These are phyloP conservation scores for Acanthacorydalis orientalis DNA, from an alignment of 2,888 invertebrate genomes.

Conservation along the genomic window DNA sequence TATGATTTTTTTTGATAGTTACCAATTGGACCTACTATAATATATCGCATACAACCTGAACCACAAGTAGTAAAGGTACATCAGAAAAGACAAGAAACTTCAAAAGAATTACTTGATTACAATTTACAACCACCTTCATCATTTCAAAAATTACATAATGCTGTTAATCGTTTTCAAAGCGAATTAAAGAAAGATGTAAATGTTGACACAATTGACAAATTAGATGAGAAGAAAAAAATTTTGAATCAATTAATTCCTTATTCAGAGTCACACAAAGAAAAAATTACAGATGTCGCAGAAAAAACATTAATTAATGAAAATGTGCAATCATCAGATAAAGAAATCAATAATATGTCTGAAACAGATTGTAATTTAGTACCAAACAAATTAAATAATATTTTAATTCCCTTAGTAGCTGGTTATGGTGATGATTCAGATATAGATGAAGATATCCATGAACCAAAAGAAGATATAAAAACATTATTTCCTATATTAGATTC, in stretches of 20 bases:
- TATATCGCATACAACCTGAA: slow-evolving; percentile 5
- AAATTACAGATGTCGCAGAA: slow-evolving; percentile 21
- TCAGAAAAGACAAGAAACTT: neutral
- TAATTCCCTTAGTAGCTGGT: slow-evolving; percentile 33
- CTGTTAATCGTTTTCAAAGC: neutral
- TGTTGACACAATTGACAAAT: slow-evolving; percentile 6
- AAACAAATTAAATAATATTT: slow-evolving; percentile 10
- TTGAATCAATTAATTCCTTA: slow-evolving; percentile 25
- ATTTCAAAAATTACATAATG: neutral
- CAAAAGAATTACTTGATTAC: slow-evolving; percentile 3
- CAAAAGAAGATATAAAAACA: slow-evolving; percentile 18
- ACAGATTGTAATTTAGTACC: slow-evolving; percentile 1
- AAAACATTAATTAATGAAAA: slow-evolving; percentile 15
- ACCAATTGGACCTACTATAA: slow-evolving; percentile 3
- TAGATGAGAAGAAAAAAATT: slow-evolving; percentile 23
- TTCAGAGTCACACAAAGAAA: slow-evolving; percentile 25
- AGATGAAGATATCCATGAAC: slow-evolving; percentile 21
- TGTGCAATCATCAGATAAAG: neutral
- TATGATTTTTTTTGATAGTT: neutral
- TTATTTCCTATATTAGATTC: slow-evolving; percentile 29
- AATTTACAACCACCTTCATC: slow-evolving; percentile 5
- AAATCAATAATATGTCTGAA: neutral
- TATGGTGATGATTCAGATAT: slow-evolving; percentile 35
- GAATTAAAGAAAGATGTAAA: neutral
- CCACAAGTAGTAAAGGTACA: slow-evolving; percentile 3